Conservation (phyloP, 2,797 vertebrate genomes). For the Mus spretus region DNA sequence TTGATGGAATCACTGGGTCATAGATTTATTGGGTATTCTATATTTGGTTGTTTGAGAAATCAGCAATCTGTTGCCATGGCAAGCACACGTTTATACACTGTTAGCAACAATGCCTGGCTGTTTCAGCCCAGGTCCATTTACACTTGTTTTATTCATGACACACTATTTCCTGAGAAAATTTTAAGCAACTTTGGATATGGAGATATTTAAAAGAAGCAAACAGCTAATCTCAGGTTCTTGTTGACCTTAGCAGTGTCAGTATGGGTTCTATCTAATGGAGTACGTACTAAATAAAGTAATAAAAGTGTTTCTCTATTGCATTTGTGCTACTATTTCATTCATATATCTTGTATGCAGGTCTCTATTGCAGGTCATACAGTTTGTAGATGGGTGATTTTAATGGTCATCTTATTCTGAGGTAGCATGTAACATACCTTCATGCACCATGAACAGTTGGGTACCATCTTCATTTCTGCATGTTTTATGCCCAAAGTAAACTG, state of each 20-base stretch:
- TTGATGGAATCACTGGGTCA: not conserved
- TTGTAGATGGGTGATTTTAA: not conserved
- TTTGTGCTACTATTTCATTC: not conserved
- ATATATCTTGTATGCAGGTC: not conserved
- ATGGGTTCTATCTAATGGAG: not conserved
- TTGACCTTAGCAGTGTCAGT: not conserved
- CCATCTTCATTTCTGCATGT: not conserved
- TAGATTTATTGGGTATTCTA: not conserved
- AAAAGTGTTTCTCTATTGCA: not conserved
- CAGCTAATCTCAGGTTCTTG: not conserved
- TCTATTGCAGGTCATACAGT: no score
- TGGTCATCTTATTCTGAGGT: no score
- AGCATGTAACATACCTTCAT: not conserved
- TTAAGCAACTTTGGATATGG: not conserved
- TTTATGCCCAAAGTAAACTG: not conserved
- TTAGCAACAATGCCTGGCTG: not conserved
- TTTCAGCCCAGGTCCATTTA: not conserved
- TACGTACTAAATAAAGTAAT: not conserved
- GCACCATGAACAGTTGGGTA: not conserved
- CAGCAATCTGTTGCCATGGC: not conserved
- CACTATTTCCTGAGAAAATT: not conserved
- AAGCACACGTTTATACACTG: not conserved
- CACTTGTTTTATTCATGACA: not conserved
- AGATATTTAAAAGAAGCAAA: not conserved
- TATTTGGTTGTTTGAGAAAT: not conserved